Evolutionary conservation across 1,140 invertebrate genomes (phyloP), one percentile per base, ranked within the genome.

Genomic region (Zophobas atratus): DNA sequence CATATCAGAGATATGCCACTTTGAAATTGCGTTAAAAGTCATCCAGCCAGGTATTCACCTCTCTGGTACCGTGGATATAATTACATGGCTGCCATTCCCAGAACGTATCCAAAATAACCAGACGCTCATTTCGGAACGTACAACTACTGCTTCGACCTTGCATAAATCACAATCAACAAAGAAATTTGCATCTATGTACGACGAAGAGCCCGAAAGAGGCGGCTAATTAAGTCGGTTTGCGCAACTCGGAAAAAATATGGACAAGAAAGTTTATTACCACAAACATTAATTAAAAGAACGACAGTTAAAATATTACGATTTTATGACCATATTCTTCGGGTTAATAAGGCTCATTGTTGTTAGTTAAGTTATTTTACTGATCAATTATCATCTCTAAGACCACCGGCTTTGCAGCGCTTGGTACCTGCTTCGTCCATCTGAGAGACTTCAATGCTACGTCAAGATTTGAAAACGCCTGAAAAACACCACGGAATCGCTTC

Each of bases 21-120:
- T 84, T 79, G 81, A 84, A 83, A 85, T 85, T 85, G 84, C 84
- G 84, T 84, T 85, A 84, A 82, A 85, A 85, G 84, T 85, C 83
- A 83, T 81, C 80, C 79, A 74, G 79, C 73, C 79, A 83, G 81
- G 80, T 81, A 83, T 80, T 79, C 78, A 81, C 76, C 73, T 70
- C 43, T 70, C 46, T 70, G 74, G 63, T 75, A 78, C 78, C 79
- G 63, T 79, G 78, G 75, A 80, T 80, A 82, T 82, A 82, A 82
- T 82, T 82, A 82, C 80, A 82, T 75, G 81, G 80, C 79, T 76
- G 81, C 81, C 80, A 82, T 82, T 82, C 81, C 74, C 73, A 77
- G 78, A 81, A 81, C 74, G 74, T 80, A 38, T 60, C 56, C 43
- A 41, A 56, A 67, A 71, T 76, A 71, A 79, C 49, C 71, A 70